Conservation (phyloP, 2,113 vertebrate species). For the Paratilapia polleni region DNA sequence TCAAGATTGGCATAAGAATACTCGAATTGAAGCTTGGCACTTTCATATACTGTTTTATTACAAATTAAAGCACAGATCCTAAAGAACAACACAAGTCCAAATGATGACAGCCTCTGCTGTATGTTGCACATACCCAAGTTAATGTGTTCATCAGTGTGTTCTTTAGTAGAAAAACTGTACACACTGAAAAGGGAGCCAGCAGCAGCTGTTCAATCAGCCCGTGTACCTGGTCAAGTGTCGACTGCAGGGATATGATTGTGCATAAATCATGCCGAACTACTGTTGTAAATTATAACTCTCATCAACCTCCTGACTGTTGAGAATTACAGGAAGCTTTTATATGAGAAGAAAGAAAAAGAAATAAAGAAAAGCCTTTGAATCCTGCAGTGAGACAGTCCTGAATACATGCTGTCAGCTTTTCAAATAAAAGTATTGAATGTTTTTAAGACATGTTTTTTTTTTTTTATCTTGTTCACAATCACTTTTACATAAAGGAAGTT, state of each 20-base stretch:
- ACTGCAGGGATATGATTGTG: background rate
- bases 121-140: no score
- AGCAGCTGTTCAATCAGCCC: background rate
- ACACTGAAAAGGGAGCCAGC: background rate
- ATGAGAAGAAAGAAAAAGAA: background rate
- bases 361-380: background rate
- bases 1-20: background rate
- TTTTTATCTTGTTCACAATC: background rate
- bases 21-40: background rate
- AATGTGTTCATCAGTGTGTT: fast-evolving
- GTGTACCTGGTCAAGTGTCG: background rate
- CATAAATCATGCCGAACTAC: background rate
- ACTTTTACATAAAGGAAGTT: background rate
- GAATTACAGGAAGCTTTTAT: background rate
- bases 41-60: no score
- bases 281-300: background rate
- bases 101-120: background rate
- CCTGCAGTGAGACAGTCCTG: background rate
- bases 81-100: no score
- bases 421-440: background rate
- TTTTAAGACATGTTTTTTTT: background rate
- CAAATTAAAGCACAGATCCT: no score
- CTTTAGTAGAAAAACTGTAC: background rate
- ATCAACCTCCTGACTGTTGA: background rate
- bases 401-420: background rate